These are phyloP conservation scores for Habrosyne pyritoides DNA, from an alignment of 2,888 invertebrate species.

Conservation along the genomic window DNA sequence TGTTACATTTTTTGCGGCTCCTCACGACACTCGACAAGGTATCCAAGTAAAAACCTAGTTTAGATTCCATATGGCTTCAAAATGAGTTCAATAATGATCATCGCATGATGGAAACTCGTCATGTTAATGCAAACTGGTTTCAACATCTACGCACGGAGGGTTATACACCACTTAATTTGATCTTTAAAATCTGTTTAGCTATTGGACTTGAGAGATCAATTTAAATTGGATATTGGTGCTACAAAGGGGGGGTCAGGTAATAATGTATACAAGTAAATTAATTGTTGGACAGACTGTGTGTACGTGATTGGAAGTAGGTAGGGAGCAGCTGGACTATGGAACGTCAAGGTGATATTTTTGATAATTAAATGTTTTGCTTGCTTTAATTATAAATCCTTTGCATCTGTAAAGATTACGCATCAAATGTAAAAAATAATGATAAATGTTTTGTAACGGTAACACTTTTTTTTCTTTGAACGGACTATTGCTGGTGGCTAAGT, in stretches of 20 bases:
- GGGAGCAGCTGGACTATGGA: too few species aligned
- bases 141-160: not conserved
- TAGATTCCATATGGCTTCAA: not conserved
- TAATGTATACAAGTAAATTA: too few species aligned
- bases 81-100: not conserved
- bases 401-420: too few species aligned
- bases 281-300: not conserved
- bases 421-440: too few species aligned
- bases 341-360: too few species aligned
- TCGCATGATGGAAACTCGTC: not conserved
- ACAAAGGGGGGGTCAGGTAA: too few species aligned
- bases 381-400: too few species aligned
- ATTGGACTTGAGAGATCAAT: not conserved
- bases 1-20: not conserved
- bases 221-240: not conserved
- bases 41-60: not conserved
- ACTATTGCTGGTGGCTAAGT: too few species aligned
- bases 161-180: not conserved
- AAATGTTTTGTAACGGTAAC: too few species aligned
- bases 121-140: not conserved
- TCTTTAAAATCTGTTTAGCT: not conserved
- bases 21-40: not conserved
- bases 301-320: too few species aligned
- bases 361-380: too few species aligned
- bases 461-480: too few species aligned